Evolutionary conservation across 2,797 vertebrate genomes (phyloP), one percentile per base, ranked within the genome.

Genomic region (Oceanodroma leucorhoa): DNA sequence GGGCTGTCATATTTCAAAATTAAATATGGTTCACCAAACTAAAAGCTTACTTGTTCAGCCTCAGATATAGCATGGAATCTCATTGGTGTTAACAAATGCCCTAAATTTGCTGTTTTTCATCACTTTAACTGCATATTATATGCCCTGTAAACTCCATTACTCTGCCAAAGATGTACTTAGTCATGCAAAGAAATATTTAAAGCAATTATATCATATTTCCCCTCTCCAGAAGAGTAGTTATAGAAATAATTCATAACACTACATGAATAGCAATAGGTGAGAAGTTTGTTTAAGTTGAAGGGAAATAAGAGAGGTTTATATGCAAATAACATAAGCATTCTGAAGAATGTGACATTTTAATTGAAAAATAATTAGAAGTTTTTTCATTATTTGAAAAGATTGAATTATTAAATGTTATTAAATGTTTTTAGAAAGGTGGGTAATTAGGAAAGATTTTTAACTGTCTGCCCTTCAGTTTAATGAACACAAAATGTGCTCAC

Each of bases 1-100:
- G 46, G 72, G 86, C 83, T 95, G 90, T 87, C 64, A 75, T 77
- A 83, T 96, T 90, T 96, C 72, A 92, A 71, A 92, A 97, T 97
- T 97, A 97, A 85, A 79, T 91, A 83, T 57, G 94, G 95, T 97
- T 97, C 96, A 97, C 40, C 67, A 93, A 79, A 93, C 94, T 97
- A 97, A 98, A 97, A 98, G 92, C 93, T 96, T 97, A 94, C 87
- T 54, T 89, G 38, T 76, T 90, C 83, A 84, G 65, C 69, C 43
- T 62, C n/a, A 75, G 41, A 50, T 29, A 40, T 66, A 70, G 38
- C 73, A 78, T 83, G 64, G 77, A 83, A 66, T 89, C 43, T 91
- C 84, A 80, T 82, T 0, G 17, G 24, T 86, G 65, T 81, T 94
- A 96, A 90, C 67, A 91, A 93, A 95, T 94, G 87, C 66, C n/a